Evolutionary conservation across 2,888 invertebrate species (phyloP), one percentile per base, ranked within the genome.

Genomic region (Dynastes hyllus): DNA sequence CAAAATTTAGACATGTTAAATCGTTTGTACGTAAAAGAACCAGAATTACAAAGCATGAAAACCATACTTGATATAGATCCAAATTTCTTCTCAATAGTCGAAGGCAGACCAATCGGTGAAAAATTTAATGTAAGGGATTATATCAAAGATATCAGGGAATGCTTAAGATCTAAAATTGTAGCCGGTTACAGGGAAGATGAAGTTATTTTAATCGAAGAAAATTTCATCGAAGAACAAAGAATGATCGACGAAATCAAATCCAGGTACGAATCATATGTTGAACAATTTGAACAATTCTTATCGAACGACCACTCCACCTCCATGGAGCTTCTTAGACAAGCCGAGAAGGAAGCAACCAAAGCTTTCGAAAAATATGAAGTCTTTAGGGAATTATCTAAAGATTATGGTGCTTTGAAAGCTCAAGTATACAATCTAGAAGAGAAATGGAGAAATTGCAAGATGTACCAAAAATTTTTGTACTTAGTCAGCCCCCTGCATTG

Each of bases 381-480:
- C 80, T 88, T 91, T 80, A 89, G 91, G 84, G 85, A 88, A 81
- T 85, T 91, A 29, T 90, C 91, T 0, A 88, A 87, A 81, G 86
- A 87, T 70, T 88, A 86, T 73, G 86, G 86, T 4, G 85, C 87
- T 2, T 80, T 91, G 37, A 88, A 90, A 75, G 88, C 88, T 0
- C 83, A 86, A 5, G 88, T 94, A 29, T 91, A 93, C 80, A 90
- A 91, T 32, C 89, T 93, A 77, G 93, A 93, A 83, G 93, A 93
- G 84, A 90, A 90, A 81, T 94, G 93, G 90, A 87, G 91, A 70
- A 88, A 91, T 66, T 92, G 91, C 78, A 93, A 92, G 85, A 92
- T 92, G 87, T 94, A 93, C 86, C 93, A 93, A 76, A 90, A 92
- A 83, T 94, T 94, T 88, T 88, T 94, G n/a, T 93, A 92, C 86